Base-by-base conservation (phyloP, 2,888 invertebrate genomes). In the Tenthredo notha region DNA sequence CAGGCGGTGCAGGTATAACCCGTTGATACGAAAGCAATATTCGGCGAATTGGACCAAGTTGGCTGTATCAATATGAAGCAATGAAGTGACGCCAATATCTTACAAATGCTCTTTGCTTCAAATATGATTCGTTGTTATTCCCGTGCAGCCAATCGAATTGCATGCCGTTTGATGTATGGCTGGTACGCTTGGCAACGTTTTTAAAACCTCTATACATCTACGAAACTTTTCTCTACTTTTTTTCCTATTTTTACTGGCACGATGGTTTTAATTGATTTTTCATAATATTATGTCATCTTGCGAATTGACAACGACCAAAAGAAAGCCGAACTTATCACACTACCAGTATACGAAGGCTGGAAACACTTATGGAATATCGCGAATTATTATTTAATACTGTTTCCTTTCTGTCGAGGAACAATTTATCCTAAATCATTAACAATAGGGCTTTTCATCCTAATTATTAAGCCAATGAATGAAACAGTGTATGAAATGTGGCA, bases 41-140 rank as follows among this genome's bases (percentile, higher is more conserved):
- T 70, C 67, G 29, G n/a, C 40, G 67, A 67, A 50, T 3, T 18
- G 50, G 18, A 65, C 47, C 67, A 29, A 67, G 83, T 47, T 83
- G 12, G 80, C 67, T 70, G 43, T 67, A 83, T 83, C 65, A 50
- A 83, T 83, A 83, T 47, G 50, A 83, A 83, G 67, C 83, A 83
- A 83, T 83, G 67, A 83, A 83, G 83, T 83, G 67, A 83, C 29
- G 67, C 47, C 83, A 83, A 83, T 82, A 82, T 47, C 67, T 83
- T 67, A 47, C 83, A 29, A 67, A 65, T 83, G 50, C 21, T 29
- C 67, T 67, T 21, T 83, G 18, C 83, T 43, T 25, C 83, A 47
- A 83, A 83, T 67, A 47, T 70, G 67, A 83, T 83, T 83, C 83
- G 83, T 80, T 80, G 80, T 61, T 80, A 80, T 80, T 80, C 80